These are phyloP conservation scores for Syncerus caffer DNA, from an alignment of 2,797 vertebrate species.

Conservation along the genomic window DNA sequence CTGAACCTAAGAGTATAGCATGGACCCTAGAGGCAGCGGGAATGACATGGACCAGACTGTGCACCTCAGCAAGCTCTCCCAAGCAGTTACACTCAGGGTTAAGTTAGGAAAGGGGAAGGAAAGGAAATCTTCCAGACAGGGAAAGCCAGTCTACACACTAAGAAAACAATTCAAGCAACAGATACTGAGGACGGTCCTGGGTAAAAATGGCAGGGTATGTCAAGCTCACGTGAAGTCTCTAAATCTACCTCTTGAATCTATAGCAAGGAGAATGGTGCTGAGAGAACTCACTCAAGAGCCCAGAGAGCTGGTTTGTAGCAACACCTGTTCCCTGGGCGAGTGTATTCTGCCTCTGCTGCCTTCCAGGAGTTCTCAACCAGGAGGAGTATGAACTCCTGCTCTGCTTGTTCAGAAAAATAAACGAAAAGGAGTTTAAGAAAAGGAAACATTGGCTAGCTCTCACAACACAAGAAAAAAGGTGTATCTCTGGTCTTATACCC, in stretches of 20 bases:
- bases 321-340: constrained; percentile 43
- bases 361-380: constrained; percentile 55
- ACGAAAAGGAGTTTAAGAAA: background rate
- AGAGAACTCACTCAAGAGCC: constrained; percentile 50
- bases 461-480: background rate
- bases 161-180: background rate
- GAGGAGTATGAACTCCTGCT: constrained; percentile 33
- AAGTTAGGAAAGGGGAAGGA: background rate
- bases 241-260: constrained; percentile 62
- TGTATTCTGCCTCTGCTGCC: constrained; percentile 47
- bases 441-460: background rate
- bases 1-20: background rate
- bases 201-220: background rate
- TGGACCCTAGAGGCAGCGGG: background rate
- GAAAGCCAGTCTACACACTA: background rate
- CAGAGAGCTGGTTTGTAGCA: constrained; percentile 41
- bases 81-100: background rate
- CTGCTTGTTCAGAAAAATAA: background rate
- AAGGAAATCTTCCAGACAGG: background rate
- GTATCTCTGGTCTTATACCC: background rate
- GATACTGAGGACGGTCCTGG: background rate
- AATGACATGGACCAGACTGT: background rate
- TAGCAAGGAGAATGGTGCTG: constrained; percentile 61
- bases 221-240: background rate
- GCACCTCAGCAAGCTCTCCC: background rate